phyloP scores from a whole-genome alignment of 2,113 vertebrate species.

The Chunga burmeisteri region DNA sequence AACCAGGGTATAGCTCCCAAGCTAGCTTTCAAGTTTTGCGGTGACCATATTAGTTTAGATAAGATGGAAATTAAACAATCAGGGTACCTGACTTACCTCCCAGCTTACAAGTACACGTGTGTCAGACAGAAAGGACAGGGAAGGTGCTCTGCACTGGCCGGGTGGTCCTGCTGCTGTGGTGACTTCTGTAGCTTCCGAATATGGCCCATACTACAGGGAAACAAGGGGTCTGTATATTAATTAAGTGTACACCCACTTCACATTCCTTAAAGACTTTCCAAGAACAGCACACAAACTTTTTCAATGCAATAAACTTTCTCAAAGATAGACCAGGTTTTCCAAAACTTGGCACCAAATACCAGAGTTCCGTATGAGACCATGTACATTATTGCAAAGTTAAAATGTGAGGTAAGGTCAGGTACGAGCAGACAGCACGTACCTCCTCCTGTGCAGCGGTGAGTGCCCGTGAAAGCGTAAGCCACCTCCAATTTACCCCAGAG shows the following conservation, averaged over 20 bases:
- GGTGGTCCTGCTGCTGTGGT: constrained; percentile 93
- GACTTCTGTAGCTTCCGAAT: constrained; percentile 85
- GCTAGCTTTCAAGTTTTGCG: neutral
- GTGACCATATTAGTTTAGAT: neutral
- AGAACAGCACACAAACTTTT: neutral
- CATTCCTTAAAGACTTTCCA: neutral
- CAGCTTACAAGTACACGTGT: constrained; percentile 86
- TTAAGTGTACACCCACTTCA: too few species aligned
- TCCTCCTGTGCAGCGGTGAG: neutral
- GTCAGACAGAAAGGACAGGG: constrained; percentile 83
- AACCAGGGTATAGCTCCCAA: neutral
- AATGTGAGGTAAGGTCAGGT: neutral
- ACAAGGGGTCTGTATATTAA: neutral
- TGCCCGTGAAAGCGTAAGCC: neutral
- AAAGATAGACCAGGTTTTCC: neutral
- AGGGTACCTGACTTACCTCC: constrained; percentile 83
- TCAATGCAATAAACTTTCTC: neutral
- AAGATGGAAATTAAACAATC: neutral
- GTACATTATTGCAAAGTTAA: neutral
- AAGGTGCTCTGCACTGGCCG: constrained; percentile 87
- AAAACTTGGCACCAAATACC: accelerated
- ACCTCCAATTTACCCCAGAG: neutral
- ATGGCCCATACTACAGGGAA: constrained; percentile 81
- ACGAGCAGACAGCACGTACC: accelerated
- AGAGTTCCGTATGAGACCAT: neutral